Base-by-base conservation (phyloP, 2,888 invertebrate genomes). In the Pecten maximus region DNA sequence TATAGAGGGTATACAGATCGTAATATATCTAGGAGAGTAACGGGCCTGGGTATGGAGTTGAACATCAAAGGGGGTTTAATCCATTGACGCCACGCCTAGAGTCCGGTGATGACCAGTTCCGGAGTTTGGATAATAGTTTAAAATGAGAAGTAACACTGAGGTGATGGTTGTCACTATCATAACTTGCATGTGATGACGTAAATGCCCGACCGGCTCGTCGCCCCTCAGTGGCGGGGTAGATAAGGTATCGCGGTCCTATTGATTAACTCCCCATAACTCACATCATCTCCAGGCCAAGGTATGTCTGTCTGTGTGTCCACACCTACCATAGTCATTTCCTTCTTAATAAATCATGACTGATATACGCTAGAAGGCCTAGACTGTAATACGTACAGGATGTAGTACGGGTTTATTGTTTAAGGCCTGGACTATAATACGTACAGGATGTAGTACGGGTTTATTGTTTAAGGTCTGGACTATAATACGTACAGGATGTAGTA, bases 131-230 rank as follows among this genome's bases (percentile, higher is more conserved):
- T 74, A 74, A 74, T 74, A 74, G 74, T 74, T 74, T 28, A 35
- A 35, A 35, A 74, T 74, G 35, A 12, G 35, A 74, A 35, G 74
- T 74, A 74, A 74, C 74, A 28, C 35, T 35, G 12, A 10, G 28
- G 28, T 74, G 74, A 74, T 74, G 74, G 74, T 74, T 74, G 74
- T 74, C 74, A 74, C 74, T 74, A 28, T 74, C 74, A 74, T 74
- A 74, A 74, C 74, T 74, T 74, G 74, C 74, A 74, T 35, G 74
- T 74, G 74, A 74, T 74, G 74, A 74, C 74, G 74, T 74, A 74
- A 74, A 74, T 35, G 35, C 10, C 35, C 12, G 28, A 8, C 74
- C 35, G 28, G 35, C 35, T n/a, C 74, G 74, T 74, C 74, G 74
- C 35, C 74, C 74, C 74, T 74, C 35, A 28, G 28, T 35, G 74